Base-by-base conservation (phyloP, 2,113 vertebrate species). In the Xiphorhynchus elegans region DNA sequence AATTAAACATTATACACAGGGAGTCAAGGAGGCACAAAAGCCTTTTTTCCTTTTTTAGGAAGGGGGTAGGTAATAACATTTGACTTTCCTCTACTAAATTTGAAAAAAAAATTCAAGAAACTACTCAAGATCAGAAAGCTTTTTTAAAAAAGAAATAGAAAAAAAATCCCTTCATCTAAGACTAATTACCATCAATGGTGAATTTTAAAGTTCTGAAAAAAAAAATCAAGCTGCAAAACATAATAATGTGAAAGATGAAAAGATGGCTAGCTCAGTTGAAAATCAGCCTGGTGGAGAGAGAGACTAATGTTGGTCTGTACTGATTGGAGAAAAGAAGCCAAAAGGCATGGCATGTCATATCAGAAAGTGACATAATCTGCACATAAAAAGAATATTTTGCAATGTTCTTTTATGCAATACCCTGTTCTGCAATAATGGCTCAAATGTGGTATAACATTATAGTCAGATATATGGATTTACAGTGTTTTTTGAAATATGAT, bases 51-150 rank as follows among this genome's bases (percentile, higher is more conserved):
- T 39, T 74, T 35, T 24, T 5, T 7, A 31, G 7, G 5, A 8
- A 4, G 9, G 6, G 1, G 2, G 3, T 8, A 15, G 3, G 3
- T 29, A 47, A 66, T 53, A 81, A 21, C 5, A 55, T 9, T 26
- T 21, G 5, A 10, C 0, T 11, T 67, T 78, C 88, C 67, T 35
- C 31, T 64, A 60, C 4, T 6, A 13, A 40, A 40, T 5, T 25
- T 11, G 39, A 37, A 37, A 88, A 73, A 49, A 74, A 53, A 52
- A 49, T 24, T 62, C 3, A 58, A 39, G 2, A 70, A 85, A 31
- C 5, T 37, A 25, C 12, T 67, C 44, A 50, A 46, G 33, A 8
- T 72, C 10, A 44, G 13, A 58, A 79, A 67, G 13, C 1, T 17
- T 53, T 79, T 25, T 58, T 20, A 7, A 7, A 15, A 31, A 47